Percentiles rank a stretch among this genome's conserved stretches.
These are phyloP conservation scores for Heliconius eleuchia DNA, from an alignment of 1,140 invertebrate species.

Conservation along the genomic window DNA sequence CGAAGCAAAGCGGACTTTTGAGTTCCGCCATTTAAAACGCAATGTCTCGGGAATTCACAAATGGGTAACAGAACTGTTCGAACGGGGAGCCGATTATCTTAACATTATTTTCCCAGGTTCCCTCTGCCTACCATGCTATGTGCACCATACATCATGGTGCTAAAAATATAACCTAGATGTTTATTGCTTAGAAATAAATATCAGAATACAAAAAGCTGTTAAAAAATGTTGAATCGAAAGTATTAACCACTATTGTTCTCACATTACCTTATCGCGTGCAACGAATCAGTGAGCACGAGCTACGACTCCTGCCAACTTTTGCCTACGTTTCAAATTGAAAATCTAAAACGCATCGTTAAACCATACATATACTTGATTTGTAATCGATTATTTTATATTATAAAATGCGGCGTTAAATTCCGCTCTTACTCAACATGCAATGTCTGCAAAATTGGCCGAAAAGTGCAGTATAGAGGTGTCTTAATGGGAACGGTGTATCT, in stretches of 20 bases:
- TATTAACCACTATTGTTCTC: constrained; percentile 21
- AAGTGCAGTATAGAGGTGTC: no score
- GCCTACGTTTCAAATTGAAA: constrained; percentile 21
- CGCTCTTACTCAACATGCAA: no score
- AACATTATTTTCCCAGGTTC: neutral
- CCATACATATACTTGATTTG: neutral
- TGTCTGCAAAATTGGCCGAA: no score
- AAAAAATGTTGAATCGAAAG: constrained; percentile 5
- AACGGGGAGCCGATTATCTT: neutral
- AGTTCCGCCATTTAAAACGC: neutral
- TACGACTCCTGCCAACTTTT: constrained; percentile 12
- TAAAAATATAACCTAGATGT: neutral
- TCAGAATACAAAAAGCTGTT: neutral
- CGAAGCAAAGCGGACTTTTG: no score
- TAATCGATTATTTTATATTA: neutral
- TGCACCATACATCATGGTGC: neutral
- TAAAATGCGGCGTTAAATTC: no score
- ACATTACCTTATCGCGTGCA: constrained; percentile 25
- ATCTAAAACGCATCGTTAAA: neutral
- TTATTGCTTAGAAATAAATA: neutral
- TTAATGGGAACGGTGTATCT: no score
- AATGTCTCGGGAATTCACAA: neutral
- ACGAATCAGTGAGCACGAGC: constrained; percentile 27
- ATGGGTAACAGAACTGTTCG: neutral
- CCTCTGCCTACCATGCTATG: neutral